These are phyloP conservation scores for Lycodopsis pacificus DNA, from an alignment of 2,797 vertebrate genomes.

Conservation along the genomic window DNA sequence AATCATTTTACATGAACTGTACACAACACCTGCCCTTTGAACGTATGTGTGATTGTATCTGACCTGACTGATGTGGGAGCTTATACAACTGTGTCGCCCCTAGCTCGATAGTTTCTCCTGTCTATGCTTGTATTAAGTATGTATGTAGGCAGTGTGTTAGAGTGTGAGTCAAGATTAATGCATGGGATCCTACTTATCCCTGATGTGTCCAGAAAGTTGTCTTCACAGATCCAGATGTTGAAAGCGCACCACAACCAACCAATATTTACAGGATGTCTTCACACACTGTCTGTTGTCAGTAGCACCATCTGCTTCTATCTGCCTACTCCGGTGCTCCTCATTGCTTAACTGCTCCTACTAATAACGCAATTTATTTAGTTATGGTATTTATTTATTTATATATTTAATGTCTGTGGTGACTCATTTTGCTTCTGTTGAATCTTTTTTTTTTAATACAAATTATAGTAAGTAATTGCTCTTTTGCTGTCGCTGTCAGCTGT, in stretches of 20 bases:
- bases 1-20: conserved; percentile 42
- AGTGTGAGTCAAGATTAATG: conserved; percentile 47
- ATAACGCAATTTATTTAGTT: conserved; percentile 50
- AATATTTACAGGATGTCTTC: conserved; percentile 50
- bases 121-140: conserved; percentile 23
- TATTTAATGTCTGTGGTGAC: conserved; percentile 30
- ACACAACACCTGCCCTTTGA: conserved; percentile 36
- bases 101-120: conserved; percentile 25
- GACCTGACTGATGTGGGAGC: conserved; percentile 32
- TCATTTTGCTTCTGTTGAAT: conserved; percentile 33
- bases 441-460: conserved; percentile 9
- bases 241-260: conserved; percentile 34
- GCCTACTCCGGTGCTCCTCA: conserved; percentile 60
- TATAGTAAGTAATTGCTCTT: conserved; percentile 40
- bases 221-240: conserved; percentile 60
- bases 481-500: conserved; percentile 74
- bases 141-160: conserved; percentile 20
- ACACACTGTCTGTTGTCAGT: conserved; percentile 48
- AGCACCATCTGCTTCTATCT: conserved; percentile 64
- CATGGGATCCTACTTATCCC: conserved; percentile 52
- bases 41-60: conserved; percentile 37
- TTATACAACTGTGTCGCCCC: conserved; percentile 8
- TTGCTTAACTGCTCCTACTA: conserved; percentile 62
- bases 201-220: conserved; percentile 40
- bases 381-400: conserved; percentile 9